Evolutionary conservation across 2,888 invertebrate genomes (phyloP), one percentile per base, ranked within the genome.

Genomic region (Scrobipalpa atriplicella): DNA sequence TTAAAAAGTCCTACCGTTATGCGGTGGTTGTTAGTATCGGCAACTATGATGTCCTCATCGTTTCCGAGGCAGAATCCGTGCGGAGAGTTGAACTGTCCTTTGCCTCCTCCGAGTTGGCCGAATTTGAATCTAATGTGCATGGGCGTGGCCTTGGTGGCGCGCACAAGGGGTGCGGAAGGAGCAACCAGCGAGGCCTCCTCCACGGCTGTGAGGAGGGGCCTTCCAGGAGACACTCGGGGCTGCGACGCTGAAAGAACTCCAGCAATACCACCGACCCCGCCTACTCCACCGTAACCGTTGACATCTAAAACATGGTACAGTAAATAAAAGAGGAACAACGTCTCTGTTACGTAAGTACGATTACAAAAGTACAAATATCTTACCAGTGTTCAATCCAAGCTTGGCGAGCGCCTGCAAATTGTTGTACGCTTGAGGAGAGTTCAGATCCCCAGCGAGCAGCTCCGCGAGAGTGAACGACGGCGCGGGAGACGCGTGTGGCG

Each of bases 11-110:
- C 72, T 82, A 96, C 96, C 91, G 98, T 97, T 80, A 99, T 97
- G 71, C 99, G 96, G 92, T 99, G 99, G 86, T 99, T 99, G 85
- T 99, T 98, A 6, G 99, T 99, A 85, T 99, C 98, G 54, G 98
- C 99, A 21, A 99, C 98, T 78, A 99, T 97, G 74, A 99, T 98
- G 81, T 99, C 98, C 85, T 99, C 98, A 80, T 98, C 98, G 65
- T 96, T 94, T 43, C 99, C 98, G 71, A 99, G 94, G 82, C 99
- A 99, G 87, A 99, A 99, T 60, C 99, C 99, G 87, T 99, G 99
- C 0, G 99, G 99, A 0, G 99, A 98, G 90, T 98, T 98, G 81
- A 99, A 99, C 89, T 99, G 98, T 19, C 97, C 97, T 84, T 98
- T 98, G 70, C 96, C 96, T 38, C 98, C 96, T 38, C 99, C 99